phyloP scores from a whole-genome alignment of 2,113 vertebrate genomes.

The Isichthys henryi region DNA sequence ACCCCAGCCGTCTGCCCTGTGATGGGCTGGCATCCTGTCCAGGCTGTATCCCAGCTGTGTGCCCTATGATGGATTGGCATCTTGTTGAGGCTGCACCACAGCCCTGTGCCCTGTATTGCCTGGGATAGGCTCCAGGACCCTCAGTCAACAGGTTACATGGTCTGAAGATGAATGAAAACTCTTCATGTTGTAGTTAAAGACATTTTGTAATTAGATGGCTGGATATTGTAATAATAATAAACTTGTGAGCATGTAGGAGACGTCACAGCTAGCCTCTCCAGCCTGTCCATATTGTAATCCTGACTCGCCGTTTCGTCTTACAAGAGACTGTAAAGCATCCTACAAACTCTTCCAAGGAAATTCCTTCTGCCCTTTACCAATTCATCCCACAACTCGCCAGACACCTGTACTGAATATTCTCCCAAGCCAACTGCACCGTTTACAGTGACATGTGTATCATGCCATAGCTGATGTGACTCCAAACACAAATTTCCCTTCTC shows the following conservation, averaged over 20 bases:
- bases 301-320: neutral
- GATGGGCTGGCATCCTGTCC: neutral
- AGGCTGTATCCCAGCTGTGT: neutral
- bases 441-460: constrained; percentile 30
- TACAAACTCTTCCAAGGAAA: neutral
- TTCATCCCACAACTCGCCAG: constrained; percentile 25
- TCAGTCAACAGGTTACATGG: neutral
- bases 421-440: constrained; percentile 24
- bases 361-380: neutral
- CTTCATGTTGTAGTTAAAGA: neutral
- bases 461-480: neutral
- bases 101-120: neutral
- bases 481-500: constrained; percentile 5
- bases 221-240: neutral
- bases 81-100: neutral
- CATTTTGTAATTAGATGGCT: neutral
- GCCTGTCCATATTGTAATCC: neutral
- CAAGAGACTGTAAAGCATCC: neutral
- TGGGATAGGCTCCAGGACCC: neutral
- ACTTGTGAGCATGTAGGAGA: neutral
- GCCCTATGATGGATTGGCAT: neutral
- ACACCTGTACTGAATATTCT: constrained; percentile 7
- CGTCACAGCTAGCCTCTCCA: neutral
- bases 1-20: neutral
- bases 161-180: neutral